Percentiles rank a stretch among this genome's conserved stretches.
These are phyloP conservation scores for Hesperia comma DNA, from an alignment of 2,888 invertebrate species.

Conservation along the genomic window DNA sequence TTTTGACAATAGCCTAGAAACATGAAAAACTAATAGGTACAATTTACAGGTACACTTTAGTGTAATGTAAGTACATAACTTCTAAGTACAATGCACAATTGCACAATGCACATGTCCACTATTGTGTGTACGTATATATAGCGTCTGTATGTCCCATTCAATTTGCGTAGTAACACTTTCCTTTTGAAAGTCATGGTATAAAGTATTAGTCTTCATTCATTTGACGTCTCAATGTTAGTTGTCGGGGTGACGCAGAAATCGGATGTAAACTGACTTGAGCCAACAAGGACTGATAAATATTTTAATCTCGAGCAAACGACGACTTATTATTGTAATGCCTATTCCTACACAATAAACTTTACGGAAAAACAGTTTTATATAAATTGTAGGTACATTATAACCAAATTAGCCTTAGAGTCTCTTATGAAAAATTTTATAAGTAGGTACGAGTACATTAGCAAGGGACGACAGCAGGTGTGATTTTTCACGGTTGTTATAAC, in stretches of 20 bases:
- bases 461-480: no score
- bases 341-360: no score
- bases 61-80: neutral
- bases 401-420: no score
- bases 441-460: no score
- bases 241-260: conserved; percentile 64
- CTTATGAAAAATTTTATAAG: no score
- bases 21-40: no score
- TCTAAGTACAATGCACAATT: neutral
- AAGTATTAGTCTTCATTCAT: conserved; percentile 78
- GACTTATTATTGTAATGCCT: neutral
- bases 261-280: conserved; percentile 52
- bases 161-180: conserved; percentile 69
- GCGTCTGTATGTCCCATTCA: conserved; percentile 59
- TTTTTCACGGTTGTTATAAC: no score
- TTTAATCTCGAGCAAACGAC: conserved; percentile 15
- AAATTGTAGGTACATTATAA: neutral
- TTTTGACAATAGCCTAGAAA: neutral
- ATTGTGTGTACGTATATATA: conserved; percentile 13
- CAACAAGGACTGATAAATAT: conserved; percentile 46
- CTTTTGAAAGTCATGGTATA: conserved; percentile 75
- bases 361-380: no score
- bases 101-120: conserved; percentile 12
- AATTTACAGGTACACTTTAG: no score
- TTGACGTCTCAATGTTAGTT: conserved; percentile 76